Conservation (phyloP, 2,113 vertebrate species). For the Suncus etruscus region DNA sequence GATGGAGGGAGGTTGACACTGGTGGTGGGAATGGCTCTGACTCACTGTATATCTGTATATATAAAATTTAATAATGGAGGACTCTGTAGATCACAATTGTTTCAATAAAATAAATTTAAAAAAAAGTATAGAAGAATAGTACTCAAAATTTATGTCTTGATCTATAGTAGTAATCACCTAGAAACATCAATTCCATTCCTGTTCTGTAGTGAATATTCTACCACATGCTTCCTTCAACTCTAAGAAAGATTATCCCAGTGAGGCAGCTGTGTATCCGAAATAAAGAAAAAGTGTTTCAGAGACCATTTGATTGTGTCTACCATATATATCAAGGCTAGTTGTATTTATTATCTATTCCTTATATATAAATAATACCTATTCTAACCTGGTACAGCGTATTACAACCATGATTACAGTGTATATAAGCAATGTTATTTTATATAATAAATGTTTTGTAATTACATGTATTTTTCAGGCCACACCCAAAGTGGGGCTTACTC, state of each 20-base stretch:
- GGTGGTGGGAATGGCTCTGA: too few species aligned
- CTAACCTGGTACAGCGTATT: background rate
- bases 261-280: background rate
- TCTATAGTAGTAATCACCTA: too few species aligned
- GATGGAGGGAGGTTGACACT: too few species aligned
- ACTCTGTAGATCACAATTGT: too few species aligned
- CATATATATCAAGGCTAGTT: background rate
- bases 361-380: background rate
- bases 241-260: background rate
- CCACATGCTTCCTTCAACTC: background rate
- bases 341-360: background rate
- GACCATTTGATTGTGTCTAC: background rate
- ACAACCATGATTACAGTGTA: background rate
- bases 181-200: background rate
- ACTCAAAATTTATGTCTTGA: background rate
- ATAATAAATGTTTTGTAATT: background rate
- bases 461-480: too few species aligned
- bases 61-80: too few species aligned
- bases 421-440: background rate
- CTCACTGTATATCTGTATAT: too few species aligned
- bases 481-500: too few species aligned
- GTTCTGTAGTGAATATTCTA: background rate
- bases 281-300: slow-evolving; percentile 14
- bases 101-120: too few species aligned
- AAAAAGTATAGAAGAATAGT: background rate